Evolutionary conservation across 2,113 vertebrate species (phyloP), one percentile per base, ranked within the genome.

Genomic region (Scytalopus superciliaris): DNA sequence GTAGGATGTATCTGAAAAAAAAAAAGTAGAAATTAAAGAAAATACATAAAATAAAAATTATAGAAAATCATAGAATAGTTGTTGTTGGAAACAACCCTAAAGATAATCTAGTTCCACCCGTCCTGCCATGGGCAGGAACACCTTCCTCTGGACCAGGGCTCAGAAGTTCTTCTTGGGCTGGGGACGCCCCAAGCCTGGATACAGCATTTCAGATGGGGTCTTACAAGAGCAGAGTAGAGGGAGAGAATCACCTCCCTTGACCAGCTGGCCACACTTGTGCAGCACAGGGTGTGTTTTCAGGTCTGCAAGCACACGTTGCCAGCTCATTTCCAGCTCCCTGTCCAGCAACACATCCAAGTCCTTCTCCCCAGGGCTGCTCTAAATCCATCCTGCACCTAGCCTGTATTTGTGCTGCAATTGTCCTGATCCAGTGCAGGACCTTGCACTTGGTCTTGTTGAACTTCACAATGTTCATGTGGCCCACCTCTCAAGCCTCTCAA

Each of bases 371-470:
- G 25, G 7, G 25, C n/a, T 53, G 13, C n/a, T 89, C 40, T 62
- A 24, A 49, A 13, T 31, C 12, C n/a, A 35, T 68, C 17, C 47
- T 31, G 47, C 53, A 27, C 22, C 53, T 21, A 62, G 25, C 30
- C 30, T 27, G 10, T 14, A 55, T 23, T 69, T 69, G 14, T 55
- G n/a, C 47, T 55, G 30, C 18, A 12, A 49, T 49, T 76, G 18
- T 14, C 35, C 3, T 0, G 0, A 1, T n/a, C 13, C n/a, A 21
- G 16, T n/a, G 45, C 45, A 68, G 30, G 53, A 47, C 14, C 9
- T 68, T 47, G n/a, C 14, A 45, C 39, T 60, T 62, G 13, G 15
- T 47, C 45, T 25, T n/a, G 19, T 5, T 60, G 53, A 25, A 22
- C 39, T 47, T 53, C n/a, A 31, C 21, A 62, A 13, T 12, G 30